Conservation (phyloP, 2,113 vertebrate genomes). For the Leptobrachium leishanense region DNA sequence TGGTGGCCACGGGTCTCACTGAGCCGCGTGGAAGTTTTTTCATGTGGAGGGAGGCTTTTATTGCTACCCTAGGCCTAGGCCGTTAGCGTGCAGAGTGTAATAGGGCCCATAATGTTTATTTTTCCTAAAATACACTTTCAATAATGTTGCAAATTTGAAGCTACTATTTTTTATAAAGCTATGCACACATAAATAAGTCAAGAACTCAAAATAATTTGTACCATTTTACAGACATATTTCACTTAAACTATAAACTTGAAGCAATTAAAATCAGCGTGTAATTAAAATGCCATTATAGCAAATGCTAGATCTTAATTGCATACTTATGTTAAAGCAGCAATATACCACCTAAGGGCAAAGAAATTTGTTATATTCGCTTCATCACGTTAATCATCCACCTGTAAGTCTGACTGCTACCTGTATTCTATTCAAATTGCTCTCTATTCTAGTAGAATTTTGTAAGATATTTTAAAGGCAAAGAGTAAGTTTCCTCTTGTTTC, state of each 20-base stretch:
- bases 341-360: slow-evolving; percentile 49
- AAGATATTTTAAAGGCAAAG: neutral
- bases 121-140: no score
- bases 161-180: neutral
- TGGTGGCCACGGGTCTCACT: no score
- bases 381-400: slow-evolving; percentile 48
- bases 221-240: slow-evolving; percentile 46
- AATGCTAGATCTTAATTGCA: slow-evolving; percentile 51
- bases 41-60: no score
- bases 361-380: slow-evolving; percentile 39
- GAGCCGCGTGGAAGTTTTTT: no score
- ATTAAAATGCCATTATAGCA: slow-evolving; percentile 57
- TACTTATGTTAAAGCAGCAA: slow-evolving; percentile 51
- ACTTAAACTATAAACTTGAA: slow-evolving; percentile 53
- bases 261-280: slow-evolving; percentile 49
- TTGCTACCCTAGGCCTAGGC: no score
- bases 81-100: no score
- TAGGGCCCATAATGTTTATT: no score
- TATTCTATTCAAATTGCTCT: slow-evolving; percentile 4
- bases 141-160: no score
- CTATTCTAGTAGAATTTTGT: neutral
- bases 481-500: no score
- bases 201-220: slow-evolving; percentile 49
- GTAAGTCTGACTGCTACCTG: slow-evolving; percentile 37
- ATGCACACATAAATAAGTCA: slow-evolving; percentile 2